Base-by-base conservation (phyloP, 2,113 vertebrate species). In the Pachyramphus minor region DNA sequence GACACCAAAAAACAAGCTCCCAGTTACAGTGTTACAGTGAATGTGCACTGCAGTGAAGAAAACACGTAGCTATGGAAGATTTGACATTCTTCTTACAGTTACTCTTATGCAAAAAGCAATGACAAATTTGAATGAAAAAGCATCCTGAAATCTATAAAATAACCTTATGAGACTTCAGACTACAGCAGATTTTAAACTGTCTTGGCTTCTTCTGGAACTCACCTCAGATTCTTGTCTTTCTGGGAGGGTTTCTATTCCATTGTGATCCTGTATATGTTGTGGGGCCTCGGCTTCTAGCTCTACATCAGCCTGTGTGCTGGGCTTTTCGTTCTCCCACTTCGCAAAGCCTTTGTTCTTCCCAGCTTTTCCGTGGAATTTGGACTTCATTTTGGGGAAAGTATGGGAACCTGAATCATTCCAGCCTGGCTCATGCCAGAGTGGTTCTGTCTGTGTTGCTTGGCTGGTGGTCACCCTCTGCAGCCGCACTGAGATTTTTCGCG, bases 341-440 rank as follows among this genome's bases (percentile, higher is more conserved):
- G 98, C 99, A 80, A 99, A 99, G 41, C 99, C 99, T 98, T 99
- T 99, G 95, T 97, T 98, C 96, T 99, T 99, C 53, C 98, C 97
- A 33, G 97, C 69, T 97, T 99, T 99, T 62, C 98, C 97, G 3
- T 98, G 98, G 94, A 98, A 98, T 75, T 98, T 98, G 94, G 98
- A 99, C 93, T 99, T 99, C 98, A 99, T 99, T 97, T 99, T 99
- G 66, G 99, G 99, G 91, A 99, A 99, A 33, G 99, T 99, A 92
- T 99, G 99, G 24, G 99, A 99, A 44, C 99, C 98, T 2, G 98
- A 97, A 56, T 99, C 98, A 2, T 97, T 98, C 99, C 99, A 99
- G 90, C 97, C 97, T 33, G 98, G 96, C n/a, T 99, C 98, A 1
- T 98, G 96, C 99, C 99, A 99, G 60, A 99, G 96, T 4, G 99